Conservation (phyloP, 53 echinoderm and acorn worm species). For the Mesocentrotus franciscanus region DNA sequence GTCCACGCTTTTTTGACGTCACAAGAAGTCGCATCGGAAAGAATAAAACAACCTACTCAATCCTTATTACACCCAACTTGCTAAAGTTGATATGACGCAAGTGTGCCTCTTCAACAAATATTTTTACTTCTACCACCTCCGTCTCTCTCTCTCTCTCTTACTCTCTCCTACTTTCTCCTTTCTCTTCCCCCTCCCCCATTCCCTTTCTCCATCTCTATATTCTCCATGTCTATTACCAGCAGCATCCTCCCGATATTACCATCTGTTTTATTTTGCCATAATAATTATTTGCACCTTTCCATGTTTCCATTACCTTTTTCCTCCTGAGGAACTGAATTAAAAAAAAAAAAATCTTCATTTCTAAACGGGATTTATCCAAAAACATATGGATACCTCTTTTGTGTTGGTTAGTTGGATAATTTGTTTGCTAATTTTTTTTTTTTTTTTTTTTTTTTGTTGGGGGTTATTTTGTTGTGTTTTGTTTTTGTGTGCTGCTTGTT, state of each 20-base stretch:
- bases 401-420: too few species aligned
- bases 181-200: neutral
- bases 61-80: neutral
- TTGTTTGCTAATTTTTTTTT: too few species aligned
- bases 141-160: neutral
- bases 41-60: neutral
- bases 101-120: neutral
- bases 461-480: too few species aligned
- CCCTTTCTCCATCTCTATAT: neutral
- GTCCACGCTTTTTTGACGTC: neutral
- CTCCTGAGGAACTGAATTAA: neutral
- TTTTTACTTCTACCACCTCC: neutral
- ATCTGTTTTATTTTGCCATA: neutral
- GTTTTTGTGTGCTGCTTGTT: too few species aligned
- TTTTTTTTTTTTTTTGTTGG: too few species aligned
- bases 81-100: neutral
- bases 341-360: neutral
- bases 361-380: neutral
- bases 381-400: neutral
- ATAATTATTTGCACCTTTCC: neutral
- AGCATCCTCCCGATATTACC: neutral
- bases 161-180: neutral
- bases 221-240: neutral
- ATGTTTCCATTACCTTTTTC: neutral
- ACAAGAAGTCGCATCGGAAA: neutral